Base-by-base conservation (phyloP, 2,888 invertebrate genomes). In the Apomyelois bistriatella region DNA sequence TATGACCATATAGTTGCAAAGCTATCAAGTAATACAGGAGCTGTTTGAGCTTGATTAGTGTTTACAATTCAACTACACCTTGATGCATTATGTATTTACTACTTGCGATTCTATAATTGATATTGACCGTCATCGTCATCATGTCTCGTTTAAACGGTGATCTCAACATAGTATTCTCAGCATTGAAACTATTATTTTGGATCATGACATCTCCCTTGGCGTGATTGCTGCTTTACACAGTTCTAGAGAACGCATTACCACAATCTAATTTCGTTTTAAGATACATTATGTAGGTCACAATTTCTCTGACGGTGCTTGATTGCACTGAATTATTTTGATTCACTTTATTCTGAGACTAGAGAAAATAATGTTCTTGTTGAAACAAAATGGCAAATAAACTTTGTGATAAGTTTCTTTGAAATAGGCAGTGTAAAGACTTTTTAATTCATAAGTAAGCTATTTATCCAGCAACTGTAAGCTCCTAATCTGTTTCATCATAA, bases 141-240 rank as follows among this genome's bases (percentile, higher is more conserved):
- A n/a, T n/a, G 30, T 38, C 17, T 8, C 38, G 4, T 17, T 46
- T 65, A 68, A 58, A 58, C 57, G 66, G 61, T 86, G 87, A 87
- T 80, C 72, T 87, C 87, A 86, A 67, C 15, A 22, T 22, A 2
- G 9, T 68, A 46, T 36, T 61, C 62, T 65, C 58, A 59, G 58
- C 66, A 69, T 68, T 66, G 66, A 68, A 69, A 61, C 64, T 48
- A 48, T 43, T 43, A 43, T 43, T 43, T 43, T 43, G 28, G 79
- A 75, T 67, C 75, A 82, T 86, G 86, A 85, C 87, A 86, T 82
- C 74, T 81, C 76, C 80, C 78, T 83, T 81, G 81, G 79, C 74
- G 70, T 77, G 70, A 78, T 78, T 76, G 63, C 67, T 55, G 60
- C 58, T 56, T 66, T 72, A 73, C 70, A 70, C 70, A 69, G 66